phyloP scores from a whole-genome alignment of 1,140 invertebrate genomes.

The Drosophila chauvacae region DNA sequence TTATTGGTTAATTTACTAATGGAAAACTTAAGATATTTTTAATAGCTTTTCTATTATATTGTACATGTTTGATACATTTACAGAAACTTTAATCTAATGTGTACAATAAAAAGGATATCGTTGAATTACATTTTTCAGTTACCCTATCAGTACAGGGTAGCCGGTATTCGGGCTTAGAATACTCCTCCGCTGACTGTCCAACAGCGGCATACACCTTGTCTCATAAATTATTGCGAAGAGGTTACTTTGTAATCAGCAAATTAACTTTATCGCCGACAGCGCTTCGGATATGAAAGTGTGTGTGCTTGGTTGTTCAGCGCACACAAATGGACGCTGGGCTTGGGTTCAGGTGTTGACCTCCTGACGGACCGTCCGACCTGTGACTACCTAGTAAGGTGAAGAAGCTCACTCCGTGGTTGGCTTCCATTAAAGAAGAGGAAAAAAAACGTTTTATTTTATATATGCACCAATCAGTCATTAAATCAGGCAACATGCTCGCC shows the following conservation, averaged over 20 bases:
- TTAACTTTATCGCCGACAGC: conserved; percentile 72
- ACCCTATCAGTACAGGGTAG: conserved; percentile 3
- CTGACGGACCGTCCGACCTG: conserved; percentile 7
- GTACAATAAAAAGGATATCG: too few species aligned
- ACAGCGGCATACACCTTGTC: conserved; percentile 58
- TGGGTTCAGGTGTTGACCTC: not conserved
- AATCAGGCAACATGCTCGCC: conserved; percentile 48
- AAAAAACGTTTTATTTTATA: conserved; percentile 41
- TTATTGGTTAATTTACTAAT: too few species aligned
- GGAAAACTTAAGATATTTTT: too few species aligned
- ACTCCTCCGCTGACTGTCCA: conserved; percentile 16
- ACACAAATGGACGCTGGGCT: not conserved
- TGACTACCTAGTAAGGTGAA: conserved; percentile 14
- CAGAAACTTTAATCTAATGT: too few species aligned
- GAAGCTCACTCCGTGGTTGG: not conserved
- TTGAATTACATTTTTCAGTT: too few species aligned
- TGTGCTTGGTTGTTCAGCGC: not conserved
- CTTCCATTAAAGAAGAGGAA: not conserved
- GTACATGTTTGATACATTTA: not conserved
- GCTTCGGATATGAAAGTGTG: conserved; percentile 22
- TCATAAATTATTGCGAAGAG: conserved; percentile 70
- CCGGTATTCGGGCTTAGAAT: not conserved
- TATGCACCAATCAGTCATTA: conserved; percentile 70
- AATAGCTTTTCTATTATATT: not conserved
- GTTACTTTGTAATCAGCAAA: conserved; percentile 79